Evolutionary conservation across 1,140 invertebrate genomes (phyloP), one percentile per base, ranked within the genome.

Genomic region (Idris sp.): DNA sequence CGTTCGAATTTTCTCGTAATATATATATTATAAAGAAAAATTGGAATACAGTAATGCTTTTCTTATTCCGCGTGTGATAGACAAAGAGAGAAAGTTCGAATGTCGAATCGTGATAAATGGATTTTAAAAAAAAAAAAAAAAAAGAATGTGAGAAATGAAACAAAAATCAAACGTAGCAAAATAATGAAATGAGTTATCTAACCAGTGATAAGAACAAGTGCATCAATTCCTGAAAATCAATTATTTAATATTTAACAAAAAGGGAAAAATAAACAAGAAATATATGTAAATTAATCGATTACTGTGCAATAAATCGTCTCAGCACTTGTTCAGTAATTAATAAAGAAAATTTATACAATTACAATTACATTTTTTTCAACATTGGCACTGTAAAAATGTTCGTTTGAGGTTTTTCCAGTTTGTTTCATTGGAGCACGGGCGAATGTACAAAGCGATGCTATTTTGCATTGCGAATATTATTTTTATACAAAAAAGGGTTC

Each of bases 371-470:
- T 36, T 38, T 9, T 13, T 44, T 46, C 13, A 6, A 25, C 36
- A 49, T 43, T 58, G 53, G 43, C 43, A 4, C 35, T 33, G 8
- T 28, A 11, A 46, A 26, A 1, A 76, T 79, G 19, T 30, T 30
- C n/a, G 28, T 30, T n/a, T 30, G 28, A 22, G 6, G 19, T 22
- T 22, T 2, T 22, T 22, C n/a, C 19, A 6, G 19, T 22, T 22
- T 22, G 19, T 22, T 38, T 38, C 69, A 86, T 86, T 88, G 83
- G 85, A 87, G 85, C 86, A 87, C 85, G 83, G 84, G 85, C 77
- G 84, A 86, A 88, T 88, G 86, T 88, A 88, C 85, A 88, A 88
- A 88, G 85, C 85, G 87, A 86, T 86, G 86, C 79, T 79, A 80
- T 77, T 81, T 84, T 81, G 77, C 72, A 84, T 87, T 86, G 85